phyloP scores from a whole-genome alignment of 2,113 vertebrate species.

The Cyphomyrus discorhynchus region DNA sequence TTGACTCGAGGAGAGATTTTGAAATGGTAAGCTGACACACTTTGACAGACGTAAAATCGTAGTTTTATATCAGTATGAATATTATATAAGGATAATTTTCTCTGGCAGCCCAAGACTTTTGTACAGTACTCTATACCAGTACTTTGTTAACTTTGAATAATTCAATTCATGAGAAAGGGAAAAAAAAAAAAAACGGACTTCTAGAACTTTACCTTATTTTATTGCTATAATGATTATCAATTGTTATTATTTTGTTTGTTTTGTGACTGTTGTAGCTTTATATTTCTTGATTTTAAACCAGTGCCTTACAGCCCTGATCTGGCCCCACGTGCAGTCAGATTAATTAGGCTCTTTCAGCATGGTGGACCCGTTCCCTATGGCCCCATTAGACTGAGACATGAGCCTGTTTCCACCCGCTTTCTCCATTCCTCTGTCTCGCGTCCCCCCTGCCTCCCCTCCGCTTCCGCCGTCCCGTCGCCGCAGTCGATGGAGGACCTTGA shows the following conservation, averaged over 20 bases:
- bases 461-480: background rate
- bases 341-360: background rate
- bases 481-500: slow-evolving; percentile 85
- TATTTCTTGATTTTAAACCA: background rate
- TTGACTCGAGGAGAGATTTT: background rate
- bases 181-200: background rate
- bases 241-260: background rate
- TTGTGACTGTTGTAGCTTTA: background rate
- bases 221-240: background rate
- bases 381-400: background rate
- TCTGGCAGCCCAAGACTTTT: background rate
- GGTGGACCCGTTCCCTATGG: background rate
- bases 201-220: background rate
- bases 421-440: background rate
- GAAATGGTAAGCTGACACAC: background rate
- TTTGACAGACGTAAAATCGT: background rate
- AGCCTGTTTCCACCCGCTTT: background rate
- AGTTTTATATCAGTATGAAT: background rate
- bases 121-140: background rate
- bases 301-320: background rate
- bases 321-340: background rate
- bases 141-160: background rate
- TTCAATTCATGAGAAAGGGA: background rate
- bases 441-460: background rate
- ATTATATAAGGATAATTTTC: background rate